Percentiles rank a stretch among this genome's conserved stretches.
phyloP scores from a whole-genome alignment of 2,888 invertebrate genomes.

The Drosophila colorata region DNA sequence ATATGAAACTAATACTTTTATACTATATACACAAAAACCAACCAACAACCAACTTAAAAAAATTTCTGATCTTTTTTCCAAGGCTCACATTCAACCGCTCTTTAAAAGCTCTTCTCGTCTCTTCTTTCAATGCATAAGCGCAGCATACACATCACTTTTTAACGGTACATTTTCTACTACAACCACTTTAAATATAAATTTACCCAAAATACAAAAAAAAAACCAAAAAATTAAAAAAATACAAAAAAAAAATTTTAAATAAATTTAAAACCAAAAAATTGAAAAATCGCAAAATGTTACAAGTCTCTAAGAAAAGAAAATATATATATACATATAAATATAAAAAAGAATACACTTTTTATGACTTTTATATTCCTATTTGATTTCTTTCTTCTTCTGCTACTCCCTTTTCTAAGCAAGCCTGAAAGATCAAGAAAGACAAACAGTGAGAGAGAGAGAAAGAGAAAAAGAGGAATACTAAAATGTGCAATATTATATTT shows the following conservation, averaged over 20 bases:
- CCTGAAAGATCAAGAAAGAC: constrained; percentile 5
- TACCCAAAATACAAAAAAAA: constrained; percentile 21
- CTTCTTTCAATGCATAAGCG: constrained; percentile 37
- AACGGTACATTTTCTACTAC: constrained; percentile 73
- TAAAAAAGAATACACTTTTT: constrained; percentile 23
- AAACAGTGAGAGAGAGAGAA: constrained; percentile 23
- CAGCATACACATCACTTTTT: constrained; percentile 51
- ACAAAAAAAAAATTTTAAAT: constrained; percentile 6
- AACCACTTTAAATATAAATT: constrained; percentile 48
- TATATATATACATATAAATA: background rate
- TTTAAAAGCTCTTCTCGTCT: constrained; percentile 37
- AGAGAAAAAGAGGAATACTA: constrained; percentile 18
- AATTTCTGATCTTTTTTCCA: constrained; percentile 48
- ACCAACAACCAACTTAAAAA: constrained; percentile 12
- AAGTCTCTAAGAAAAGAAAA: constrained; percentile 11
- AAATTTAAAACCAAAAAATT: constrained; percentile 12
- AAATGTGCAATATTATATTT: constrained; percentile 31
- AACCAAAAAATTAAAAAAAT: constrained; percentile 7
- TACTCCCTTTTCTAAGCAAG: constrained; percentile 22
- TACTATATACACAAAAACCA: constrained; percentile 66
- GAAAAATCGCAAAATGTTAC: constrained; percentile 18
- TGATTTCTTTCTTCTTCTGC: constrained; percentile 30
- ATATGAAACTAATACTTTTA: constrained; percentile 66
- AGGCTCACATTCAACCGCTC: constrained; percentile 40
- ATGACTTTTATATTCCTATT: constrained; percentile 11